These are phyloP conservation scores for Salminus brasiliensis DNA, from an alignment of 2,113 vertebrate genomes.

Conservation along the genomic window DNA sequence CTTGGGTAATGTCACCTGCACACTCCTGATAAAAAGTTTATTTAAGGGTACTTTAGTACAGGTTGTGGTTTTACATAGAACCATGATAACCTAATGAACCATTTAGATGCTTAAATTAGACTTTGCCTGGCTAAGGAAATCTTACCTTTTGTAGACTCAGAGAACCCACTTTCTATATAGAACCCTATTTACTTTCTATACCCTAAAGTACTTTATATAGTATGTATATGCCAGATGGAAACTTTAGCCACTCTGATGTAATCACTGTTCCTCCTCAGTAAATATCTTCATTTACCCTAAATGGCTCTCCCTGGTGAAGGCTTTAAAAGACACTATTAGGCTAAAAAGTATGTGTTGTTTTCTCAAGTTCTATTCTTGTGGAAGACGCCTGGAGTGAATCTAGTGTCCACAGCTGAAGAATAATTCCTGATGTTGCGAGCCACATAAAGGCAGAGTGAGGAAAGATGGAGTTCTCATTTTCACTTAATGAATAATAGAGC, in stretches of 20 bases:
- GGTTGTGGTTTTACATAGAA: no score
- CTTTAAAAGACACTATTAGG: slow-evolving; percentile 1
- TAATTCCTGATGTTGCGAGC: slow-evolving; percentile 21
- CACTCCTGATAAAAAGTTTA: no score
- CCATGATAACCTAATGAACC: no score
- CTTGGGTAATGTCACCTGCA: no score
- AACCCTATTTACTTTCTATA: no score
- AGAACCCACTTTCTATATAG: no score
- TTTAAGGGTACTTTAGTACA: no score
- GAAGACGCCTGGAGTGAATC: slow-evolving; percentile 1
- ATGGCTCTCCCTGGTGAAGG: not conserved
- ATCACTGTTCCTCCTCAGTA: slow-evolving; percentile 2
- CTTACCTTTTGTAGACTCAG: no score
- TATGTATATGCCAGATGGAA: slow-evolving; percentile 19
- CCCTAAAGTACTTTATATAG: no score
- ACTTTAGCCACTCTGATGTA: slow-evolving; percentile 1
- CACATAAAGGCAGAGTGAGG: slow-evolving; percentile 31
- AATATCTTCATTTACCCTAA: slow-evolving; percentile 20
- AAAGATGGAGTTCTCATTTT: not conserved
- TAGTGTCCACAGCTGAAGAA: slow-evolving; percentile 20
- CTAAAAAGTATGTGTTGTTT: not conserved
- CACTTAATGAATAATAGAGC: no score
- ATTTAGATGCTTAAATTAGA: no score
- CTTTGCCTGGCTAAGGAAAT: no score
- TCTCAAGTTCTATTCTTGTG: not conserved